Conservation (phyloP, 2,888 invertebrate genomes). For the Bombyx huttoni region DNA sequence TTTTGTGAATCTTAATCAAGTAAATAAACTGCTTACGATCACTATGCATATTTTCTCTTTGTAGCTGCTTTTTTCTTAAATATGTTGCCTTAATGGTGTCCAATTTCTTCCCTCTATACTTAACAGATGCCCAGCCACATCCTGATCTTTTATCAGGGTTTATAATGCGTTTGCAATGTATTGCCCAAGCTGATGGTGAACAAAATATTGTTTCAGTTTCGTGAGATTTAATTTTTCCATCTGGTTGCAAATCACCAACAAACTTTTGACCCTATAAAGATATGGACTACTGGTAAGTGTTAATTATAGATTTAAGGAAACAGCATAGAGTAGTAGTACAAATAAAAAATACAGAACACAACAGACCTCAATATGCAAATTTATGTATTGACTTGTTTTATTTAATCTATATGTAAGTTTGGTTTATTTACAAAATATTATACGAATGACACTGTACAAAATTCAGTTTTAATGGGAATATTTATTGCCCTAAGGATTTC, state of each 20-base stretch:
- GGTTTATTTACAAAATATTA: too few species aligned
- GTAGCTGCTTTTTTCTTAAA: slow-evolving; percentile 78
- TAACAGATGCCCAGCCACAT: slow-evolving; percentile 94
- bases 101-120: slow-evolving; percentile 88
- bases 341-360: too few species aligned
- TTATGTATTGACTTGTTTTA: too few species aligned
- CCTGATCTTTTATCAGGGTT: slow-evolving; percentile 94
- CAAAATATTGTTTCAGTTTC: slow-evolving; percentile 90
- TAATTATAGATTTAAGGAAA: too few species aligned
- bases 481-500: too few species aligned
- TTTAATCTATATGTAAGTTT: too few species aligned
- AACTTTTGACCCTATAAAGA: slow-evolving; percentile 85
- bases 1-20: too few species aligned
- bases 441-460: too few species aligned
- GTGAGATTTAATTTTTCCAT: slow-evolving; percentile 91
- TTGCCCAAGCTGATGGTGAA: slow-evolving; percentile 94
- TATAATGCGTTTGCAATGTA: slow-evolving; percentile 91
- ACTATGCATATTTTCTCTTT: slow-evolving; percentile 68
- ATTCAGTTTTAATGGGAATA: too few species aligned
- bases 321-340: too few species aligned
- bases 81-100: slow-evolving; percentile 91
- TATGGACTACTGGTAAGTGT: slow-evolving; percentile 3
- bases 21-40: slow-evolving; percentile 35
- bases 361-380: too few species aligned
- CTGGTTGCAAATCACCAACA: slow-evolving; percentile 86